These are phyloP conservation scores for Ceratoteleas bidentatus DNA, from an alignment of 1,140 invertebrate species.

Conservation along the genomic window DNA sequence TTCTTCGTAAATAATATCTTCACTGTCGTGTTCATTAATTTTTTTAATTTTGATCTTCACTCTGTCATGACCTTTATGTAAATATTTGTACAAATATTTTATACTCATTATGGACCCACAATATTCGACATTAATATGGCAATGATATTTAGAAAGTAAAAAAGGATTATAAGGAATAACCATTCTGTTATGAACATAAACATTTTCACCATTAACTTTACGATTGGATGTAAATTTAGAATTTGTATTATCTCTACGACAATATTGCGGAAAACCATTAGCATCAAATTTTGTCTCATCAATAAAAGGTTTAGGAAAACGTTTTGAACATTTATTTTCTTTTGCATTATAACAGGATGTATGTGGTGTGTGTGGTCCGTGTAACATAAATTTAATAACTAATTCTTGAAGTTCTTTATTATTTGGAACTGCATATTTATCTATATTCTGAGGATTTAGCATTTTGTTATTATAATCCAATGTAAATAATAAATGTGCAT, in stretches of 20 bases:
- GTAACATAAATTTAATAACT: neutral
- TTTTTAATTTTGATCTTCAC: neutral
- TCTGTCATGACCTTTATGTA: neutral
- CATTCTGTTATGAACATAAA: neutral
- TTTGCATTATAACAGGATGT: neutral
- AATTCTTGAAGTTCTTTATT: neutral
- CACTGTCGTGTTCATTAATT: neutral
- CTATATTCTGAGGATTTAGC: neutral
- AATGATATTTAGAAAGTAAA: neutral
- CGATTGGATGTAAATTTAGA: neutral
- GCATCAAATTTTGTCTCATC: neutral
- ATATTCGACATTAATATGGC: too few species aligned
- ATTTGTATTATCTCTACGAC: neutral
- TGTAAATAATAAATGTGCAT: too few species aligned
- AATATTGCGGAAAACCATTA: neutral
- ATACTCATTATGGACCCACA: too few species aligned
- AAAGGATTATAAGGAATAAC: neutral
- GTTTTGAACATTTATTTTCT: neutral
- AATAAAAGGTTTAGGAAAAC: neutral
- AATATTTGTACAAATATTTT: too few species aligned
- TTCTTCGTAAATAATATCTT: slow-evolving; percentile 1
- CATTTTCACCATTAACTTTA: neutral
- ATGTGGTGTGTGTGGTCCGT: neutral
- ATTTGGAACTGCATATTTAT: neutral
- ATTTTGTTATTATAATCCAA: neutral